phyloP scores from a whole-genome alignment of 2,797 vertebrate genomes.

The Melanotaenia trifasciata region DNA sequence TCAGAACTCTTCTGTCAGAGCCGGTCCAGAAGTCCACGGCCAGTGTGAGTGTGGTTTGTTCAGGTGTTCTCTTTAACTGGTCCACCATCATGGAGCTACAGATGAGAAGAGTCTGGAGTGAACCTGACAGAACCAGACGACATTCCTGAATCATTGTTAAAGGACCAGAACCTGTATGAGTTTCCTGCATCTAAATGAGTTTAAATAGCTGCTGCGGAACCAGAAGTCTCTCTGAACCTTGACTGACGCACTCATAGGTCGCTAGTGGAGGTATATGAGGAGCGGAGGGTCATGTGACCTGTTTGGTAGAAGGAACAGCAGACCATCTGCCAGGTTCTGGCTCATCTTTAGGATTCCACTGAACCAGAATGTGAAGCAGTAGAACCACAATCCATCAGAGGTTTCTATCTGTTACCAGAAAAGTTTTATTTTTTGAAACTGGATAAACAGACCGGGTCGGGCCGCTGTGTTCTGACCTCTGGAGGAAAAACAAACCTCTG shows the following conservation, averaged over 20 bases:
- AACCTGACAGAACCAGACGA: too few relatives aligned
- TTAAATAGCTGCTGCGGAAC: neutral
- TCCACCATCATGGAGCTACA: neutral
- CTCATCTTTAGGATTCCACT: neutral
- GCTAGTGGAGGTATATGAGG: neutral
- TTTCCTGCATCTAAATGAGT: neutral
- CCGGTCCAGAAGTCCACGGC: neutral
- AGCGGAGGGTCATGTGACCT: neutral
- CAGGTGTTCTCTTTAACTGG: too few relatives aligned
- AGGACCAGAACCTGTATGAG: neutral
- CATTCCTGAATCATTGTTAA: too few relatives aligned
- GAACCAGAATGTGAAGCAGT: neutral
- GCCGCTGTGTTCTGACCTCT: neutral
- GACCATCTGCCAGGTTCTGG: neutral
- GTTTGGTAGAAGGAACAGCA: neutral
- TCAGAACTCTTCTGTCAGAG: too few relatives aligned
- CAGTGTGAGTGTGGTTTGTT: too few relatives aligned
- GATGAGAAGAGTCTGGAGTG: too few relatives aligned
- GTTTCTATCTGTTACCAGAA: too few relatives aligned
- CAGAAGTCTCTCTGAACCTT: too few relatives aligned
- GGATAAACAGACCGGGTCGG: neutral
- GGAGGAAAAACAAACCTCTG: conserved; percentile 1
- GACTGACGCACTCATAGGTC: too few relatives aligned
- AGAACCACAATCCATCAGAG: neutral
- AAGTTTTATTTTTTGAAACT: neutral